Percentiles rank a stretch among this genome's conserved stretches.
These are phyloP conservation scores for Meriones psammophilus DNA, from an alignment of 2,797 vertebrate genomes.

Conservation along the genomic window DNA sequence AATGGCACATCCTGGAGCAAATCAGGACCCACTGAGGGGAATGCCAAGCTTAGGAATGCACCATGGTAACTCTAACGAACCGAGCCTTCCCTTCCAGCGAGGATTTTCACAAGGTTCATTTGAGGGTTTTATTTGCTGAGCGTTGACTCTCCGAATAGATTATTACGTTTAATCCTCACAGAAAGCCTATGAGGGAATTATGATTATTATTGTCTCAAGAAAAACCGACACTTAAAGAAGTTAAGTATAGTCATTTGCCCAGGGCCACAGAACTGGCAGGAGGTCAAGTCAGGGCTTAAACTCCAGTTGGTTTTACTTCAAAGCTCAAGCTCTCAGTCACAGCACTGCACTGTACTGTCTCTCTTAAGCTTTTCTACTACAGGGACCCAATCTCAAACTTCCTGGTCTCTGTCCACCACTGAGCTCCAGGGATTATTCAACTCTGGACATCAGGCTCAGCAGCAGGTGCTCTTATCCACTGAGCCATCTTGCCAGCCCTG, in stretches of 20 bases:
- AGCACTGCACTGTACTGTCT: neutral
- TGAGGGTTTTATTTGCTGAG: slow-evolving; percentile 25
- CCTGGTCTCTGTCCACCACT: neutral
- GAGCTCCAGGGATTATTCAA: neutral
- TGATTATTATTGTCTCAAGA: slow-evolving; percentile 62
- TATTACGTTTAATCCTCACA: slow-evolving; percentile 51
- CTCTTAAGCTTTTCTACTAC: neutral
- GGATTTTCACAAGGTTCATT: slow-evolving; percentile 32
- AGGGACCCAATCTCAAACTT: neutral
- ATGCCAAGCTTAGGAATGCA: neutral
- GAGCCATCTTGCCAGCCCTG: neutral
- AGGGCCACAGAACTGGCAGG: slow-evolving; percentile 10
- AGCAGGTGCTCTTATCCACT: neutral
- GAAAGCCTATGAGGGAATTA: slow-evolving; percentile 35
- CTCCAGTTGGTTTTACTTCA: neutral
- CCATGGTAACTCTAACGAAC: neutral
- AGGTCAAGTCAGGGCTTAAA: slow-evolving; percentile 44
- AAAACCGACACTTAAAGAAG: slow-evolving; percentile 48
- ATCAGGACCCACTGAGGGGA: neutral
- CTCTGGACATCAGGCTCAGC: too few species aligned
- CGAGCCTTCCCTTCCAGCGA: slow-evolving; percentile 3
- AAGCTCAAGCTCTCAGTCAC: neutral
- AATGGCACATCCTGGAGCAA: neutral
- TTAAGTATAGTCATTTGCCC: slow-evolving; percentile 62
- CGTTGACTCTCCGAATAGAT: neutral